phyloP scores from a whole-genome alignment of 1,140 invertebrate species.

The Procambarus clarkii region DNA sequence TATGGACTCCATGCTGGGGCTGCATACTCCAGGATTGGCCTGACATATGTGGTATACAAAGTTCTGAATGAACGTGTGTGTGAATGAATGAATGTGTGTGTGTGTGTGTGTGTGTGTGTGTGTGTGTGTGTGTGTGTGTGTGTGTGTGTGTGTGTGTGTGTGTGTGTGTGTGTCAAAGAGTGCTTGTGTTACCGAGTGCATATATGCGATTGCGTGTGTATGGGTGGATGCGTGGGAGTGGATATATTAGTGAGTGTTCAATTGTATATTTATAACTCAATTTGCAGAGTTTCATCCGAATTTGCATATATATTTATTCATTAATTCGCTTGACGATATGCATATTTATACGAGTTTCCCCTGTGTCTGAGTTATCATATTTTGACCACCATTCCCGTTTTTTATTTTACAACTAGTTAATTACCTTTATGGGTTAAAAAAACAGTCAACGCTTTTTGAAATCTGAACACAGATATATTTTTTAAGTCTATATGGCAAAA shows the following conservation, averaged over 20 bases:
- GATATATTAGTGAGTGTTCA: neutral
- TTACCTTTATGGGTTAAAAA: neutral
- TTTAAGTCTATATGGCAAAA: neutral
- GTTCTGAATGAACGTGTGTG: too few relatives aligned
- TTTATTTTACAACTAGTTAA: neutral
- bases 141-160: neutral
- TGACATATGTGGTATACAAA: too few relatives aligned
- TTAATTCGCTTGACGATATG: neutral
- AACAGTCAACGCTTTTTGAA: neutral
- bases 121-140: constrained; percentile 2
- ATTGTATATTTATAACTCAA: neutral
- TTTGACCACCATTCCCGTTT: neutral
- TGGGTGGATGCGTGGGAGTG: neutral
- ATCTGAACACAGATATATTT: neutral
- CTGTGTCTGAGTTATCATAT: neutral
- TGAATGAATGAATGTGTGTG: neutral
- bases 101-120: neutral
- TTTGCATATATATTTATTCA: constrained; percentile 1
- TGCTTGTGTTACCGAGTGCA: too few relatives aligned
- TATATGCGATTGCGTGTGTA: too few relatives aligned
- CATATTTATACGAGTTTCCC: neutral
- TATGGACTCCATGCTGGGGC: too few relatives aligned
- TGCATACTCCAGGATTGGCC: too few relatives aligned
- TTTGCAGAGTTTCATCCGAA: neutral
- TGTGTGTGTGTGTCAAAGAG: neutral